Base-by-base conservation (phyloP, 2,113 vertebrate genomes). In the Rana temporaria region DNA sequence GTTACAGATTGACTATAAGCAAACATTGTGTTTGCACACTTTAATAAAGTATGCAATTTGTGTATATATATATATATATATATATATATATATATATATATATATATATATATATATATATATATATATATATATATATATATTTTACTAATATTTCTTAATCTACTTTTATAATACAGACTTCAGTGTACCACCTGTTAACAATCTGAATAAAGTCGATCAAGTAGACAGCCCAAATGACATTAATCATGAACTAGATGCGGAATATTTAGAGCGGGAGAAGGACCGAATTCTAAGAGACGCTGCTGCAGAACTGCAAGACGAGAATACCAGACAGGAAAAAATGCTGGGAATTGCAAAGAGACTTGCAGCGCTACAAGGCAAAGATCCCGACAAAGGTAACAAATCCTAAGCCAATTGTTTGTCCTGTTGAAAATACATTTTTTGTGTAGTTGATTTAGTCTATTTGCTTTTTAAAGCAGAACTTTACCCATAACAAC, bases 321-420 rank as follows among this genome's bases (percentile, higher is more conserved):
- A 93, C 59, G 96, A 97, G 62, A 93, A 91, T 72, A 93, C 91
- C 0, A 91, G 92, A 67, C 92, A 95, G 84, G 95, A 97, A 84
- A 92, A 93, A 84, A 90, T 96, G 84, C 90, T 98, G 26, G 87
- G 93, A 65, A 91, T 98, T 71, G 94, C 95, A 64, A 97, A 92
- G 88, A 94, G 95, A 78, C 86, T 99, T 87, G 97, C 97, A 0
- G 85, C 84, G 0, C 90, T 99, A 57, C 96, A 88, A 88, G 98
- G 97, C 48, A 91, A 92, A 82, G 95, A 99, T 88, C 97, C 97
- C 0, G 90, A 95, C 56, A 94, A 89, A 92, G 96, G 97, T 99
- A 78, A n/a, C 24, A 8, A 2, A 19, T 1, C 34, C 4, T 38
- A 38, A 38, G 34, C 34, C 34, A 30, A 30, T 38, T 8, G 34